Evolutionary conservation across 2,888 invertebrate species (phyloP).

Genomic region (Trissoscelio sp.): DNA sequence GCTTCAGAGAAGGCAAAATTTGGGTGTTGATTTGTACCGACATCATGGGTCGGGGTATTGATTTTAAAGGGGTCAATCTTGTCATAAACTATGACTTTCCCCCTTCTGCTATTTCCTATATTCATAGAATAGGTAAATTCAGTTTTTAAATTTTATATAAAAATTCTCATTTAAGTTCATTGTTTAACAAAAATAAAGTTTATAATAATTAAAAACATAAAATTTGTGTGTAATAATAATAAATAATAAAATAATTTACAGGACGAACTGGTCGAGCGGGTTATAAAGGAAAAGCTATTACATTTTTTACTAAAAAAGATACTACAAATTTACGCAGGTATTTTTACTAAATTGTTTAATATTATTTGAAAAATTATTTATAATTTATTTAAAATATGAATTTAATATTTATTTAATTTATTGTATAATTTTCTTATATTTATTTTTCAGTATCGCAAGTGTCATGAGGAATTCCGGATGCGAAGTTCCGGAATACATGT

Average conservation of each 20-base stretch:
- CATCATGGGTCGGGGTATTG: slow-evolving; percentile 97
- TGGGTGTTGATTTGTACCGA: slow-evolving; percentile 99
- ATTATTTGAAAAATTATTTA: background rate
- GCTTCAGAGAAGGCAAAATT: slow-evolving; percentile 95
- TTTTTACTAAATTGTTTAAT: background rate
- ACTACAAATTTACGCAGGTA: slow-evolving; percentile 93
- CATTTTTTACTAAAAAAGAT: slow-evolving; percentile 97
- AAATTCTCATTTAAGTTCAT: background rate
- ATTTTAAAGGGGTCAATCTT: slow-evolving; percentile 97
- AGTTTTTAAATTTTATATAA: background rate
- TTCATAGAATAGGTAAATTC: slow-evolving; percentile 90
- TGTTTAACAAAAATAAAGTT: slow-evolving; percentile 9
- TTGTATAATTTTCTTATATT: slow-evolving; percentile 1
- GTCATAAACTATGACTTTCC: slow-evolving; percentile 99
- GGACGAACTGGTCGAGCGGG: slow-evolving; percentile 98
- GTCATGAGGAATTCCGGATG: slow-evolving; percentile 96
- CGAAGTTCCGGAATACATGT: slow-evolving; percentile 95
- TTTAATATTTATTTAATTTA: too few relatives aligned
- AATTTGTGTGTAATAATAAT: too few relatives aligned
- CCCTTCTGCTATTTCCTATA: slow-evolving; percentile 93
- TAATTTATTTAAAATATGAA: slow-evolving; percentile 7
- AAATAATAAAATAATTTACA: slow-evolving; percentile 74
- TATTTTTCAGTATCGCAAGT: slow-evolving; percentile 90
- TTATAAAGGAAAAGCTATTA: slow-evolving; percentile 93
- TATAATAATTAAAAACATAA: too few relatives aligned